Evolutionary conservation across 2,888 invertebrate genomes (phyloP).

Genomic region (Cryptus armator): DNA sequence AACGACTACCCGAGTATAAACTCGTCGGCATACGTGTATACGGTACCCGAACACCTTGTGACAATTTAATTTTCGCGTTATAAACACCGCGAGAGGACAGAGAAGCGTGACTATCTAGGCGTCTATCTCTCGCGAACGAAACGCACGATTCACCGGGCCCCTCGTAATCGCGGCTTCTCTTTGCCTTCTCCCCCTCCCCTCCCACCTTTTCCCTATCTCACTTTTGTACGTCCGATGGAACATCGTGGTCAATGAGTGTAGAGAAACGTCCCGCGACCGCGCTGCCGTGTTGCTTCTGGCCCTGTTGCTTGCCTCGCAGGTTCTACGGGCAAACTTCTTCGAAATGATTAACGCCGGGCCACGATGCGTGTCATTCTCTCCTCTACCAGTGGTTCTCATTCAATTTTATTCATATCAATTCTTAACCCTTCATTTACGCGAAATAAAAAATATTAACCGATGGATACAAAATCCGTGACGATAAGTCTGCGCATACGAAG

Average conservation of each 20-base stretch:
- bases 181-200: not conserved
- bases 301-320: constrained; percentile 65
- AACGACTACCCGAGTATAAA: not conserved
- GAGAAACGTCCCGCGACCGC: constrained; percentile 40
- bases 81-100: constrained; percentile 46
- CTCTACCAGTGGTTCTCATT: constrained; percentile 71
- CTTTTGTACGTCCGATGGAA: constrained; percentile 17
- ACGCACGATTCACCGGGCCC: constrained; percentile 33
- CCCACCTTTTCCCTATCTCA: not conserved
- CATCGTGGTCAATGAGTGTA: constrained; percentile 55
- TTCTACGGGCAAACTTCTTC: constrained; percentile 72
- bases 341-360: constrained; percentile 77
- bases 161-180: constrained; percentile 24
- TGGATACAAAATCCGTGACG: too few relatives aligned
- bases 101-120: constrained; percentile 66
- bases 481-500: too few relatives aligned
- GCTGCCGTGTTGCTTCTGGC: constrained; percentile 38
- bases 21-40: not conserved
- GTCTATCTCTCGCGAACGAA: constrained; percentile 51
- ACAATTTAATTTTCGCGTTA: constrained; percentile 69
- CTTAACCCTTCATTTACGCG: constrained; percentile 12
- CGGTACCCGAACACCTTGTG: constrained; percentile 48
- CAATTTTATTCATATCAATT: not conserved
- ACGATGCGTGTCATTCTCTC: constrained; percentile 75
- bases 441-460: not conserved